Evolutionary conservation across 2,797 vertebrate genomes (phyloP), one percentile per base, ranked within the genome.

Genomic region (Galago senegalensis): DNA sequence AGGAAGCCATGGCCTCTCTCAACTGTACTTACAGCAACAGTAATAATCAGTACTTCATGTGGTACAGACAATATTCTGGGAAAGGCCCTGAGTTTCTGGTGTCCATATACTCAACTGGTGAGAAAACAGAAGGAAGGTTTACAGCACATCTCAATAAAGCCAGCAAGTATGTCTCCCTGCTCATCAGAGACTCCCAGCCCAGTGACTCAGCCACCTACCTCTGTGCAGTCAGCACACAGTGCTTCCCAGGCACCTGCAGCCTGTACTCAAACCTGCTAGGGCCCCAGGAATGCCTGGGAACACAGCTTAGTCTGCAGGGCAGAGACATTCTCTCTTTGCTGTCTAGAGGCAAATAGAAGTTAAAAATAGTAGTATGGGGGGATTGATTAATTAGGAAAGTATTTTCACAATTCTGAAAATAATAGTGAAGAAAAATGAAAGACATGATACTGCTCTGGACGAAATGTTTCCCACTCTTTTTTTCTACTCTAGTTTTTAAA

Each of bases 41-140:
- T 11, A 0, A 0, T n/a, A 75, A 14, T 69, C 1, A 21, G 2
- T 3, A 3, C 16, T 93, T 97, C 49, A 0, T 0, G 7, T 97
- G 97, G 97, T 97, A 97, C 84, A 65, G 56, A 70, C 91, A 96
- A n/a, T 49, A 91, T 92, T 61, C 89, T 0, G 79, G 93, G 58
- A 91, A 92, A 91, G 69, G 79, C 0, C 97, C 20, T 0, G 20
- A 61, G 21, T 1, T 72, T 0, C 61, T 97, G 70, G 16, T 96
- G 10, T 0, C 0, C 1, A 1, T 2, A 3, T 56, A 7, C 7
- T 17, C 75, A 8, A 6, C 1, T 0, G 37, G 34, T 3, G 1
- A 92, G 23, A 37, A 46, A 86, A 16, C 34, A 0, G 56, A n/a
- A 10, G 83, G 84, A 88, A 80, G 79, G 60, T 94, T 95, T 77